These are phyloP conservation scores for Scyliorhinus canicula DNA, from an alignment of 2,797 vertebrate genomes.

Conservation along the genomic window DNA sequence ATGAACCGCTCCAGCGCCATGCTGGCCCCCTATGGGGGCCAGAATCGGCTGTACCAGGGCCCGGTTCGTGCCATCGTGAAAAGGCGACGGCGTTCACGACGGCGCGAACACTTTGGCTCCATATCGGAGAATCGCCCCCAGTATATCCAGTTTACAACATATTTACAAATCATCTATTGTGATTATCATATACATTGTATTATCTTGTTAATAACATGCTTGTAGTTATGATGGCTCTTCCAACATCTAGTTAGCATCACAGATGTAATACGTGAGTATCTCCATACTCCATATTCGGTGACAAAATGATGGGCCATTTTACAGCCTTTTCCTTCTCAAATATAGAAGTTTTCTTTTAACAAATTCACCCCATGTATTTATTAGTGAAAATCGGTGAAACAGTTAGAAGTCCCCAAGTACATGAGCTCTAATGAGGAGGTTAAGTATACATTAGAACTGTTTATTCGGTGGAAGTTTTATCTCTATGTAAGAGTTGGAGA, in stretches of 20 bases:
- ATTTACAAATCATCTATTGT: neutral
- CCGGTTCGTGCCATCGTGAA: too few species aligned
- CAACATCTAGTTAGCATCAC: neutral
- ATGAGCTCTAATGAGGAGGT: neutral
- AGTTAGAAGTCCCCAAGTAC: neutral
- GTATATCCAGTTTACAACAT: neutral
- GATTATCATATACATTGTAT: neutral
- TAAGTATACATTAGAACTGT: neutral
- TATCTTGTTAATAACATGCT: neutral
- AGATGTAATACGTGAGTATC: neutral
- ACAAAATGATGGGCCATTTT: neutral
- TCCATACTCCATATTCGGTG: neutral
- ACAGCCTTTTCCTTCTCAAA: neutral
- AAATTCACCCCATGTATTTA: neutral
- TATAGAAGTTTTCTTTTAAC: neutral
- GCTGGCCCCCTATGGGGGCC: too few species aligned
- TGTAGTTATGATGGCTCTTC: neutral
- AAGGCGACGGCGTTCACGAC: too few species aligned
- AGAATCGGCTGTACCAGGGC: too few species aligned
- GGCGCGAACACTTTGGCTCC: too few species aligned
- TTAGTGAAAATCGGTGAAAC: neutral
- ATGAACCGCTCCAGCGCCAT: too few species aligned
- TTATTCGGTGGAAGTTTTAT: neutral
- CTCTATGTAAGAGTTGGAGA: neutral
- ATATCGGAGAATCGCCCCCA: too few species aligned